Base-by-base conservation (phyloP, 2,113 vertebrate species). In the Semnornis frantzii region DNA sequence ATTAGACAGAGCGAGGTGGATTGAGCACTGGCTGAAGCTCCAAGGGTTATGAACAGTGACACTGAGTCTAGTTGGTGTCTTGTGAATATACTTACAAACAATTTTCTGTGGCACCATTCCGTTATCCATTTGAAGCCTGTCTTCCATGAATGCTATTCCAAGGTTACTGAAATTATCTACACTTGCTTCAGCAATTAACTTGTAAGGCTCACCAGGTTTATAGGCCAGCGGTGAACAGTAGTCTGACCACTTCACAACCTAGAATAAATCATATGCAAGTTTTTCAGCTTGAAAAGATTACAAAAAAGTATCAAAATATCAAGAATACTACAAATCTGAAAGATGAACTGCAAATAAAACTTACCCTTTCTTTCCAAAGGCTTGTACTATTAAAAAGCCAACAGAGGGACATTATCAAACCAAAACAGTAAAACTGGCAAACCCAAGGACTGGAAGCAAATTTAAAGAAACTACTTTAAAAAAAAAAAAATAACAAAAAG, bases 61-160 rank as follows among this genome's bases (percentile, higher is more conserved):
- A 52, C 23, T 12, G 50, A 52, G 50, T 52, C 23, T 52, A 52
- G 23, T 52, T 25, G 73, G 83, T 0, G 57, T 50, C 23, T 16
- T 3, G 6, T 24, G 15, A 74, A 58, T 37, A 37, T 68, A 98
- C 99, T 96, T 96, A 99, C 99, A 99, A 72, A 98, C 95, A 55
- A 99, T 99, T 97, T 98, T 99, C 58, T 98, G 98, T 28, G 99
- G 99, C 58, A 97, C 73, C 52, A 99, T 98, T 63, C 99, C 98
- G 5, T 99, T 96, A 48, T 99, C 98, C 98, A 99, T 98, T 71
- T 97, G 98, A 30, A 99, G 98, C 33, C 99, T 98, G 78, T 99
- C 98, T 96, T 99, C 99, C 95, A 99, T 98, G 90, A 99, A 99
- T 3, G 99, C 99, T 92, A 98, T 98, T 4, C 98, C 99, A 8